Evolutionary conservation across 2,113 vertebrate genomes (phyloP).

Genomic region (Platysternon megacephalum): DNA sequence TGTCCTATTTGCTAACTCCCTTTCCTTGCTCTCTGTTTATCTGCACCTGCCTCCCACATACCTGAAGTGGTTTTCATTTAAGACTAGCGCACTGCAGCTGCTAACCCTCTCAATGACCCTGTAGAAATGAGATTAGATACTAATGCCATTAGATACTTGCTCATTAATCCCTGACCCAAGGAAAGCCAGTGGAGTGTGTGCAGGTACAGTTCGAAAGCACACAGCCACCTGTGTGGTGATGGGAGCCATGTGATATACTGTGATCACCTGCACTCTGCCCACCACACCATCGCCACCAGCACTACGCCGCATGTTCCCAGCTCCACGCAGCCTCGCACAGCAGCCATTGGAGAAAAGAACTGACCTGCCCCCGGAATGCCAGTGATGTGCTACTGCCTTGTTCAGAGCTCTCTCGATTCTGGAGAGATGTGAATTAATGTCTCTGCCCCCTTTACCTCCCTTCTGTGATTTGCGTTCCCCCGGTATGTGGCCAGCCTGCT

Average conservation of each 20-base stretch:
- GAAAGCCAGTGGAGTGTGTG: background rate
- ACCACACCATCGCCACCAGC: background rate
- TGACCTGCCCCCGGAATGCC: background rate
- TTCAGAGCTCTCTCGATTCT: background rate
- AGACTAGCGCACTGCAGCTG: background rate
- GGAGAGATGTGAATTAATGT: background rate
- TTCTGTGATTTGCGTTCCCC: background rate
- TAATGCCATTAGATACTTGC: background rate
- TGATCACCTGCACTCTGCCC: background rate
- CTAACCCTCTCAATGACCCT: background rate
- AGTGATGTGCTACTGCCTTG: background rate
- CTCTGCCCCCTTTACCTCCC: background rate
- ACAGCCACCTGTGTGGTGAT: background rate
- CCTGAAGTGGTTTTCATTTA: background rate
- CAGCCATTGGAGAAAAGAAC: background rate
- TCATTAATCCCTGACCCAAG: background rate
- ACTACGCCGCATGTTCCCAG: no score
- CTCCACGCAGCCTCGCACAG: background rate
- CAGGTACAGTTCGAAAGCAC: no score
- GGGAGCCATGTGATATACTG: background rate
- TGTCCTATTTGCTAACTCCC: background rate
- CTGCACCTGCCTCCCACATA: background rate
- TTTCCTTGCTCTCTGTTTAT: background rate
- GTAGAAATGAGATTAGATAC: background rate
- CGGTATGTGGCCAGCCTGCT: background rate